Evolutionary conservation across 2,113 vertebrate genomes (phyloP).

Genomic region (crab-eating macaque (Macaca fascicularis)): T2T-MFA8v1.1 NC_088379.1:16351001-16351500

Average conservation of each 20-base stretch:
- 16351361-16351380: neutral
- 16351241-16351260: neutral
- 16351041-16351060: neutral
- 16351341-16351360: neutral
- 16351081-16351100: conserved; percentile 42
- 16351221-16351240: neutral
- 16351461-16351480: neutral
- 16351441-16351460: neutral
- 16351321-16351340: neutral
- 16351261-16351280: neutral
- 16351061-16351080: neutral
- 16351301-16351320: neutral
- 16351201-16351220: neutral
- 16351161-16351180: conserved; percentile 48
- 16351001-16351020: neutral
- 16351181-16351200: neutral
- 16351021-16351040: neutral
- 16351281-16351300: neutral
- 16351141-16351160: neutral
- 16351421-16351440: neutral
- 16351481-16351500: neutral
- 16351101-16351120: conserved; percentile 1
- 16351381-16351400: neutral
- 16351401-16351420: neutral
- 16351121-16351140: neutral